phyloP scores from a whole-genome alignment of 1,140 invertebrate genomes.

The Scylla paramamosain region DNA sequence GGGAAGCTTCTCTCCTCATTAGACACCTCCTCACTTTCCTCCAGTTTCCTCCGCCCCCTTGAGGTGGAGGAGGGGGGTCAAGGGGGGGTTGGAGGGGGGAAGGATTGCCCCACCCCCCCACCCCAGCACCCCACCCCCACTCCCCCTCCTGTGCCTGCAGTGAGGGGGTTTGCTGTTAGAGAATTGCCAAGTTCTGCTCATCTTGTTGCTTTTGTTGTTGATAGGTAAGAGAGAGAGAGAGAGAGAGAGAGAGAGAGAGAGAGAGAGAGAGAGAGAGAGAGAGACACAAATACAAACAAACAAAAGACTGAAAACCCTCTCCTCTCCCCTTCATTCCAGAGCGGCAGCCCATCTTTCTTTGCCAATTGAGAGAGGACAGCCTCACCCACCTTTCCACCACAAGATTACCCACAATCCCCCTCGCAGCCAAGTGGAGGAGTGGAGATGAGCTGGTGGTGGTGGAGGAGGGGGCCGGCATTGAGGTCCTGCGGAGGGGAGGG shows the following conservation, averaged over 20 bases:
- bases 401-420: no score
- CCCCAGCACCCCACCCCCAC: neutral
- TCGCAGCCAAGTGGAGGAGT: neutral
- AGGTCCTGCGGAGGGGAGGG: neutral
- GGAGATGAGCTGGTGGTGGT: neutral
- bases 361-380: neutral
- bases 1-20: conserved; percentile 42
- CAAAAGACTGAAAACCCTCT: neutral
- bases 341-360: neutral
- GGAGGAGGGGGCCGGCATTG: neutral
- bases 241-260: neutral
- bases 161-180: no score
- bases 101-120: neutral
- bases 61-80: neutral
- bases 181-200: neutral
- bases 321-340: neutral
- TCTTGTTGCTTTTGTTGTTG: neutral
- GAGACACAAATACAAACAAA: neutral
- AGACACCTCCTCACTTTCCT: neutral
- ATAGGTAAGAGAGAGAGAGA: neutral
- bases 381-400: neutral
- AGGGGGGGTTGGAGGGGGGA: neutral
- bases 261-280: neutral
- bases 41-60: neutral
- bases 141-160: no score